phyloP scores from a whole-genome alignment of 1,140 invertebrate genomes.

The Frieseomelitta varia region DNA sequence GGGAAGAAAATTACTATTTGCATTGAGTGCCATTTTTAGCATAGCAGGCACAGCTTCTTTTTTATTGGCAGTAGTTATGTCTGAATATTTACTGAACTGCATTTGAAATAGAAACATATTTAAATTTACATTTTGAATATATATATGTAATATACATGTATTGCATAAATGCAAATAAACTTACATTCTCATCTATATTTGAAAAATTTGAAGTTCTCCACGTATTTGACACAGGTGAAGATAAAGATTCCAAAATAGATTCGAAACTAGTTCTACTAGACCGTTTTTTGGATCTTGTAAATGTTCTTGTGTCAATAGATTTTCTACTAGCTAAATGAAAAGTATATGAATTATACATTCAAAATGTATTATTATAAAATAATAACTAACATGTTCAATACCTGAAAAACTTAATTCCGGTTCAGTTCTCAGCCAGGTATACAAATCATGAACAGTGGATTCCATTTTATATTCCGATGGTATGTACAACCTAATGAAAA shows the following conservation, averaged over 20 bases:
- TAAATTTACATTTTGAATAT: neutral
- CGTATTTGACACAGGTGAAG: slow-evolving; percentile 65
- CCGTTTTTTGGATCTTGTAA: slow-evolving; percentile 81
- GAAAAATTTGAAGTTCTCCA: slow-evolving; percentile 68
- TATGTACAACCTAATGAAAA: slow-evolving; percentile 57
- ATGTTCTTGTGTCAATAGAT: slow-evolving; percentile 80
- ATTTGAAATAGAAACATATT: neutral
- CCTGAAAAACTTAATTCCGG: slow-evolving; percentile 44
- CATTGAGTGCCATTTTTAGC: slow-evolving; percentile 57
- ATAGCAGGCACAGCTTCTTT: slow-evolving; percentile 66
- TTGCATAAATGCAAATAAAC: slow-evolving; percentile 1
- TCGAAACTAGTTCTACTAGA: slow-evolving; percentile 76
- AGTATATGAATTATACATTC: slow-evolving; percentile 4
- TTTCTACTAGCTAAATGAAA: slow-evolving; percentile 64
- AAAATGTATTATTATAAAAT: neutral
- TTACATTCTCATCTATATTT: slow-evolving; percentile 63
- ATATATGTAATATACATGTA: neutral
- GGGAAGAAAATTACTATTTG: slow-evolving; percentile 41
- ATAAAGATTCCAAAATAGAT: slow-evolving; percentile 75
- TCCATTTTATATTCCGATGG: slow-evolving; percentile 40
- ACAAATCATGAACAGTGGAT: slow-evolving; percentile 53
- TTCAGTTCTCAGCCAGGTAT: slow-evolving; percentile 61
- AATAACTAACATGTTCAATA: slow-evolving; percentile 32
- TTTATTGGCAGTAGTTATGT: slow-evolving; percentile 30
- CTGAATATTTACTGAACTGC: slow-evolving; percentile 34